Conservation (phyloP, 2,888 invertebrate genomes). For the Hydrotaea diabolus region DNA sequence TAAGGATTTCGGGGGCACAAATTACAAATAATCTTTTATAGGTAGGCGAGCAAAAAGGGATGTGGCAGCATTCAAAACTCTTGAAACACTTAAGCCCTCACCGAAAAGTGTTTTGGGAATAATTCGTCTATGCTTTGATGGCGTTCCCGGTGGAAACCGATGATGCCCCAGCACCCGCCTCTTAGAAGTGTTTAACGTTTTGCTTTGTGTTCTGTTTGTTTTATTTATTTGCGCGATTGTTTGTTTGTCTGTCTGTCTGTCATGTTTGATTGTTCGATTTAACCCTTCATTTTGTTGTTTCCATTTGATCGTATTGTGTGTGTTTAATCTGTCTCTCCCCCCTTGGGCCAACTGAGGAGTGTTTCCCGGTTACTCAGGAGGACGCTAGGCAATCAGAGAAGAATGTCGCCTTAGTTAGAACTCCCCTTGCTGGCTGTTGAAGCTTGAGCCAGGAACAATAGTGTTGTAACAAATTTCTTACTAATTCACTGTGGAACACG, state of each 20-base stretch:
- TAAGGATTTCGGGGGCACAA: slow-evolving; percentile 41
- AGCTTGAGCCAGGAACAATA: slow-evolving; percentile 42
- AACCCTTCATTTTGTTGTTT: slow-evolving; percentile 67
- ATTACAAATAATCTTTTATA: slow-evolving; percentile 57
- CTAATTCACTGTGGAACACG: slow-evolving; percentile 59
- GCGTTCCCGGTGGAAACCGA: background rate
- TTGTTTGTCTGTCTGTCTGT: slow-evolving; percentile 52
- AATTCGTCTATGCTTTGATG: background rate
- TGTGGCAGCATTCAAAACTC: slow-evolving; percentile 35
- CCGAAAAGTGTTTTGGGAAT: background rate
- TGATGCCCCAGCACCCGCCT: too few relatives aligned
- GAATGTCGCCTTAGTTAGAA: slow-evolving; percentile 48
- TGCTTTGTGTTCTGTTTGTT: slow-evolving; percentile 38
- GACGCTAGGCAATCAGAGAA: slow-evolving; percentile 32
- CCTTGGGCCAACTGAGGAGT: background rate
- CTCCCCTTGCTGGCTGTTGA: background rate
- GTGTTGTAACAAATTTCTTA: slow-evolving; percentile 64
- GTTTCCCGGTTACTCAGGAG: background rate
- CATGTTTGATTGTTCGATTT: slow-evolving; percentile 50
- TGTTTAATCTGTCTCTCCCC: background rate
- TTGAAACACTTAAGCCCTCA: slow-evolving; percentile 66
- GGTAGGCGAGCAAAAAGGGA: slow-evolving; percentile 14
- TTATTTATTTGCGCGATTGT: slow-evolving; percentile 29
- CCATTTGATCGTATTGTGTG: slow-evolving; percentile 59
- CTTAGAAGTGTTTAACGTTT: slow-evolving; percentile 22